Percentiles rank a stretch among this genome's conserved stretches.
Evolutionary conservation across 2,888 invertebrate genomes (phyloP).

Genomic region (Anthoptus insignis): DNA sequence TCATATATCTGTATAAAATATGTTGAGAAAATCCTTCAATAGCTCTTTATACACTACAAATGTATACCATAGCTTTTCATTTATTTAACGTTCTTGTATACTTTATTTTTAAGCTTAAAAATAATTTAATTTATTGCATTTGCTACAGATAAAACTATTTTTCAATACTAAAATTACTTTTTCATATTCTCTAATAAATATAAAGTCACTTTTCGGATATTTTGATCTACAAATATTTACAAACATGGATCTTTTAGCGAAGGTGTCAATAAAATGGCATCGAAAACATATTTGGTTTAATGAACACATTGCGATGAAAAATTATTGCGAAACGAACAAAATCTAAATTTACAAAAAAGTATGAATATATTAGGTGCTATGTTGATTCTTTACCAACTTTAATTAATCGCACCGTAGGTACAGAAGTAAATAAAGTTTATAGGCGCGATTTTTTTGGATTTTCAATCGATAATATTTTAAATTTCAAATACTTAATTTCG

Average conservation of each 20-base stretch:
- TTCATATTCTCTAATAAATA: slow-evolving; percentile 28
- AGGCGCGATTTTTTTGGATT: no score
- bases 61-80: no score
- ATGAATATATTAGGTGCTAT: no score
- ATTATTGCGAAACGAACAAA: no score
- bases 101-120: slow-evolving; percentile 26
- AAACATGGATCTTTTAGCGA: slow-evolving; percentile 12
- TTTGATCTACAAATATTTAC: slow-evolving; percentile 58
- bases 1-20: background rate
- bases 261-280: slow-evolving; percentile 56
- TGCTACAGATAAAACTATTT: slow-evolving; percentile 22
- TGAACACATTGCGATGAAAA: slow-evolving; percentile 83
- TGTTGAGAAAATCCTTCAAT: background rate
- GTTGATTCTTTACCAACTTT: no score
- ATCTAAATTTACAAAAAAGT: no score
- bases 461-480: no score
- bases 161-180: slow-evolving; percentile 16
- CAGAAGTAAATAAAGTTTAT: no score
- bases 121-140: slow-evolving; percentile 56
- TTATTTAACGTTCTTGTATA: slow-evolving; percentile 15
- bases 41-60: background rate
- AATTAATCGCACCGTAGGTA: no score
- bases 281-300: slow-evolving; percentile 76
- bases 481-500: no score
- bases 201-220: slow-evolving; percentile 26